Base-by-base conservation (phyloP, 2,888 invertebrate genomes). In the Bruchidius siliquastri region DNA sequence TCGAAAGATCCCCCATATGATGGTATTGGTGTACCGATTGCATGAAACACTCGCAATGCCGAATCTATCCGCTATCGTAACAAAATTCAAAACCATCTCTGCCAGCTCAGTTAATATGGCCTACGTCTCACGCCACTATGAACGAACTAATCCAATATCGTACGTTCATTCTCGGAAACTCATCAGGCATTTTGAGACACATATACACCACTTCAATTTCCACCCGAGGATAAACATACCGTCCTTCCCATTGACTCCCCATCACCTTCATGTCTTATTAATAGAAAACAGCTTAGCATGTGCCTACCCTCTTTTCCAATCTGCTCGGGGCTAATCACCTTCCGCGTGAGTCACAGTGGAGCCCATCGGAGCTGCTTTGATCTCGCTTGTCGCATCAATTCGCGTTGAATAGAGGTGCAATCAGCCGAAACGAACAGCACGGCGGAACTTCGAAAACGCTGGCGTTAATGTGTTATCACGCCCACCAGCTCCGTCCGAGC, bases 251-350 rank as follows among this genome's bases (percentile, higher is more conserved):
- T 49, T 49, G 49, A 49, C 8, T 26, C 26, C 49, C 10, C 49
- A 49, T 49, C 49, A 49, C 49, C 49, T 49, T 49, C 49, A 49
- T 72, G 21, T 20, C 70, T 70, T 71, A 68, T 76, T 74, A 74
- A 74, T 74, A 72, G 73, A 74, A 74, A 72, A 74, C 71, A 69
- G 67, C 70, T 73, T 72, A 71, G 71, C 71, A 73, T 68, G 70
- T 66, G 72, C 72, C 75, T 72, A 21, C 66, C 71, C 72, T 30
- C 74, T 74, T 77, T 77, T 74, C 75, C 72, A 77, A 72, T 77
- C 74, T 74, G 32, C 74, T 73, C 72, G 73, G 73, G 73, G 73
- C 77, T 75, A 75, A 76, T 74, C 75, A 77, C 75, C 75, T 73
- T 72, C 70, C 69, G 69, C 67, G 30, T 74, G 77, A 77, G 69